phyloP scores from a whole-genome alignment of 2,888 invertebrate species.

The Agrotis puta region DNA sequence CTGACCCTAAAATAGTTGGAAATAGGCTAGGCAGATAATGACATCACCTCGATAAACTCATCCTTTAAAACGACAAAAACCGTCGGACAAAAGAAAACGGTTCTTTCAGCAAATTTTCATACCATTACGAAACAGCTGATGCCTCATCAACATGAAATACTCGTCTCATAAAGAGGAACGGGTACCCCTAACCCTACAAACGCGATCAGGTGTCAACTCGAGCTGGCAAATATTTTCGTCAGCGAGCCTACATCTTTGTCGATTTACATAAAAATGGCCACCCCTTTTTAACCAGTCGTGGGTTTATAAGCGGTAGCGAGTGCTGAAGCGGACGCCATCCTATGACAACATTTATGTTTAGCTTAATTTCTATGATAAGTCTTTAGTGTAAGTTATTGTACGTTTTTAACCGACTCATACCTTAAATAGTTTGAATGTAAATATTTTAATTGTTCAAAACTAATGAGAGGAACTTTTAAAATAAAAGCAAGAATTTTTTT shows the following conservation, averaged over 20 bases:
- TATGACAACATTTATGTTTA: too few relatives aligned
- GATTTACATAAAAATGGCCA: constrained; percentile 72
- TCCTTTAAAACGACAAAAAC: background rate
- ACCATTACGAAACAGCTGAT: constrained; percentile 38
- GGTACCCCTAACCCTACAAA: constrained; percentile 51
- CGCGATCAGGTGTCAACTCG: constrained; percentile 63
- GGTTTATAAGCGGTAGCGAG: background rate
- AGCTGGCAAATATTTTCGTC: constrained; percentile 55
- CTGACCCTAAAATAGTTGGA: too few relatives aligned
- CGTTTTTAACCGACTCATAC: too few relatives aligned
- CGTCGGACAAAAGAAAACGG: background rate
- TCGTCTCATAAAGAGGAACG: constrained; percentile 44
- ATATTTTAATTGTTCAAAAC: too few relatives aligned
- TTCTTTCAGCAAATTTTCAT: constrained; percentile 34
- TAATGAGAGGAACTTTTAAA: too few relatives aligned
- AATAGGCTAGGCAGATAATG: too few relatives aligned
- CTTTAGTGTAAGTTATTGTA: too few relatives aligned
- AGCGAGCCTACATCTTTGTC: constrained; percentile 45
- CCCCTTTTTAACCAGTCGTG: constrained; percentile 38
- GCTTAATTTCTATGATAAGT: too few relatives aligned
- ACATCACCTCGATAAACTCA: background rate
- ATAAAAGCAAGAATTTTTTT: too few relatives aligned
- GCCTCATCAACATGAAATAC: constrained; percentile 58
- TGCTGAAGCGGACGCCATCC: background rate
- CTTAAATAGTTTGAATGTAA: too few relatives aligned